Base-by-base conservation (phyloP, 2,113 vertebrate species). In the Percopsis transmontana region DNA sequence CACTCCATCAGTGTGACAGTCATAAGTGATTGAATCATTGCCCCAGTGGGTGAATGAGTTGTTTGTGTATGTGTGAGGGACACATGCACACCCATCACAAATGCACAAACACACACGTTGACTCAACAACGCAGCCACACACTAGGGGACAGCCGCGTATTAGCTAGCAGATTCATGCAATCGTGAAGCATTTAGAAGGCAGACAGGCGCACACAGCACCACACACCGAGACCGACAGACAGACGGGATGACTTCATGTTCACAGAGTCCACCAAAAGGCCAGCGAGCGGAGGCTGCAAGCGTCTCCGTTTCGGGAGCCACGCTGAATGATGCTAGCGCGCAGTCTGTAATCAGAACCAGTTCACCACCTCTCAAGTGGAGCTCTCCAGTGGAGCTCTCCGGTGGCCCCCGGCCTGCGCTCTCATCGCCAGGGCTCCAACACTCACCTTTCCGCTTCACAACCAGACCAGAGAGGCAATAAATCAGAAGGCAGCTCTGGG, bases 191-290 rank as follows among this genome's bases (percentile, higher is more conserved):
- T 53, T 20, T 24, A 21, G 12, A 23, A 53, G 13, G 51, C 20
- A 53, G 51, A 45, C 47, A 48, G 7, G 21, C 44, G 38, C 14
- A 39, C 55, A 33, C 62, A 15, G 63, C 61, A n/a, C 66, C 39
- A 54, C 61, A 59, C 61, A 48, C 50, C 14, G 27, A 52, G 21
- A 55, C 19, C 21, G 16, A 33, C 40, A 66, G 3, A 27, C 40
- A 44, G 27, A 54, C 50, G 54, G 15, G 74, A 83, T 71, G 82
- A 86, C 68, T 77, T 76, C 63, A 79, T 75, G 65, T 72, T 58
- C 66, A 21, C 66, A 51, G 41, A 84, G 72, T 83, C 85, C 82
- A 72, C 69, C 44, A 40, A 14, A 20, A 63, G 45, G 54, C 76
- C 77, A 74, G 55, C 65, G 60, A 2, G 72, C 18, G 5, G 33